Percentiles rank a stretch among this genome's conserved stretches.
Conservation (phyloP, 2,797 vertebrate species). For the Philypnodon macrostomus region DNA sequence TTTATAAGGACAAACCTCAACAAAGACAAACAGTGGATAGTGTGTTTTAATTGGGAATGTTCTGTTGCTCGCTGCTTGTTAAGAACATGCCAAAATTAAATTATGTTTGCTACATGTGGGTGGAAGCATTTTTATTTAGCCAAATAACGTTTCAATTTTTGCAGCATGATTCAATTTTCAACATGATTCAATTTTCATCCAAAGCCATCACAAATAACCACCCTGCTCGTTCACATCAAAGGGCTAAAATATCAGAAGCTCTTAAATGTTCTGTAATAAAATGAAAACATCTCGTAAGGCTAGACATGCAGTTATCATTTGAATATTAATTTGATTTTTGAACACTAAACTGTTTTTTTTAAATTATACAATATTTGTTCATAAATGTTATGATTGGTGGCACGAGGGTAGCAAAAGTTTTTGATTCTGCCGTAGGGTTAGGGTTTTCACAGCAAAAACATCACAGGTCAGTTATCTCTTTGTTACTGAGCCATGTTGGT, state of each 20-base stretch:
- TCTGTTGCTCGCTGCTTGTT: not conserved
- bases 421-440: too few species aligned
- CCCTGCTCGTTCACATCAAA: not conserved
- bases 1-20: conserved; percentile 6
- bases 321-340: too few species aligned
- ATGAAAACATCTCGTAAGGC: not conserved
- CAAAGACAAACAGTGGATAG: not conserved
- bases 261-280: not conserved
- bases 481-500: too few species aligned
- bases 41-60: not conserved
- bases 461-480: too few species aligned
- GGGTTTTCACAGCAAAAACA: too few species aligned
- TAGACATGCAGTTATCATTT: not conserved
- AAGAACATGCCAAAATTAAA: too few species aligned
- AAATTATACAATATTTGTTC: too few species aligned
- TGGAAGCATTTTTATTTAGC: not conserved
- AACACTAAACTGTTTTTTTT: too few species aligned
- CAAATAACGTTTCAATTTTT: not conserved
- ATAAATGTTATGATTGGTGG: too few species aligned
- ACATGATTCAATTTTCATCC: not conserved
- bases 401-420: too few species aligned
- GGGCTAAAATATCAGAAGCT: not conserved
- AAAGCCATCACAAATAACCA: not conserved
- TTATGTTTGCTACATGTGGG: too few species aligned
- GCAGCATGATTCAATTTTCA: not conserved